These are phyloP conservation scores for Odontomachus brunneus DNA, from an alignment of 1,140 invertebrate species.

Conservation along the genomic window DNA sequence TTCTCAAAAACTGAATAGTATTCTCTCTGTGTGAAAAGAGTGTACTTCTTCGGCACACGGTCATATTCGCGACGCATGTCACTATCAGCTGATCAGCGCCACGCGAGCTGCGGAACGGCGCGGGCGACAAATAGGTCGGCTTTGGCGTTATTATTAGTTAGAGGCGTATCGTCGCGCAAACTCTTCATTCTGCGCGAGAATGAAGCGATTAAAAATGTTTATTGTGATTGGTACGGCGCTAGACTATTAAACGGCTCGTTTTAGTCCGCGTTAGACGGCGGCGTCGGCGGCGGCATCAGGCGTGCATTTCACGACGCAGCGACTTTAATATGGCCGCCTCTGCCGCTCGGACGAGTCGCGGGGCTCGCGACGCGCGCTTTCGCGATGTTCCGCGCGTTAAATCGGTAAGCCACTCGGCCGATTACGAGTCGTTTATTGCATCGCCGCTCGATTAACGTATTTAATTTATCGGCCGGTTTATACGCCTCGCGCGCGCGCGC, in stretches of 20 bases:
- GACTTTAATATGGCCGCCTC: slow-evolving; percentile 52
- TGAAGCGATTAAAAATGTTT: slow-evolving; percentile 65
- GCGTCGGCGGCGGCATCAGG: neutral
- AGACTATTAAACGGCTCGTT: slow-evolving; percentile 45
- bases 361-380: neutral
- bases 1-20: too few species aligned
- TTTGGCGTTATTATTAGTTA: neutral
- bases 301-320: slow-evolving; percentile 37
- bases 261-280: slow-evolving; percentile 29
- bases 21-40: too few species aligned
- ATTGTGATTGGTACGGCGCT: slow-evolving; percentile 30
- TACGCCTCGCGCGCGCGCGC: slow-evolving; percentile 2
- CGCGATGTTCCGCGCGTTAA: slow-evolving; percentile 47
- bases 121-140: slow-evolving; percentile 11
- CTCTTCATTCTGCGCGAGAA: slow-evolving; percentile 39
- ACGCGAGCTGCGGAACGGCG: too few species aligned
- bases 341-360: neutral
- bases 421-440: slow-evolving; percentile 70
- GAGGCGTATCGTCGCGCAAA: slow-evolving; percentile 7
- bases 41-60: too few species aligned
- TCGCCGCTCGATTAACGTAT: slow-evolving; percentile 68
- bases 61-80: too few species aligned
- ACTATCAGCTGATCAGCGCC: too few species aligned
- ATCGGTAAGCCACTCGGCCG: slow-evolving; percentile 46
- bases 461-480: slow-evolving; percentile 71